These are phyloP conservation scores for Zalophus californianus DNA, from an alignment of 2,797 vertebrate species.

Conservation along the genomic window DNA sequence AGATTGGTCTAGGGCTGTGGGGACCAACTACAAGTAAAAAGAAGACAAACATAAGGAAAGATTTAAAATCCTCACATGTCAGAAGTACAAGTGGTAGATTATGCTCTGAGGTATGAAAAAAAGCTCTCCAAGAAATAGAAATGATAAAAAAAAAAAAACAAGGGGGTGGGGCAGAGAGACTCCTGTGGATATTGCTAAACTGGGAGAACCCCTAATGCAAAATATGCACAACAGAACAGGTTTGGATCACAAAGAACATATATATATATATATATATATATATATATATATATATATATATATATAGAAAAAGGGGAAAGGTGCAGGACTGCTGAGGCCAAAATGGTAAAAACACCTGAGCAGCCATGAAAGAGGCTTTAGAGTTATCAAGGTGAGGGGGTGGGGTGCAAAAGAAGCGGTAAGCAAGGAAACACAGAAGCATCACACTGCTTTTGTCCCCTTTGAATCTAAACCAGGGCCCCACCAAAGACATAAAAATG, in stretches of 20 bases:
- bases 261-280: not conserved
- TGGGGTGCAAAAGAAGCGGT: not conserved
- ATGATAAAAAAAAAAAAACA: not conserved
- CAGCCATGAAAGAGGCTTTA: not conserved
- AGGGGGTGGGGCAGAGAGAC: not conserved
- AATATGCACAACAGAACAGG: not conserved
- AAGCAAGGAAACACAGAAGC: not conserved
- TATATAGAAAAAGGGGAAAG: not conserved
- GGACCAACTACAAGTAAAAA: constrained; percentile 70
- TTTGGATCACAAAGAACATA: not conserved
- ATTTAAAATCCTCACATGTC: constrained; percentile 67
- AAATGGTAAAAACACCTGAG: not conserved
- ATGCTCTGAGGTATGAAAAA: constrained; percentile 52
- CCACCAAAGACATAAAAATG: not conserved
- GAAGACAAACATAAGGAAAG: constrained; percentile 71
- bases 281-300: too few relatives aligned
- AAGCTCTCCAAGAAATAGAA: constrained; percentile 46
- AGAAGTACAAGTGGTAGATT: constrained; percentile 52
- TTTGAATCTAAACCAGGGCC: not conserved
- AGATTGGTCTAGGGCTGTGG: constrained; percentile 37
- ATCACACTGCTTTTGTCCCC: not conserved
- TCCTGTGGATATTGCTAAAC: not conserved
- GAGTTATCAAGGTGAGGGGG: not conserved
- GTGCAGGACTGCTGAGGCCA: not conserved
- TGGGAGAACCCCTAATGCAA: not conserved